These are phyloP conservation scores for Papio anubis DNA, from an alignment of 2,113 vertebrate genomes.

Conservation along the genomic window DNA sequence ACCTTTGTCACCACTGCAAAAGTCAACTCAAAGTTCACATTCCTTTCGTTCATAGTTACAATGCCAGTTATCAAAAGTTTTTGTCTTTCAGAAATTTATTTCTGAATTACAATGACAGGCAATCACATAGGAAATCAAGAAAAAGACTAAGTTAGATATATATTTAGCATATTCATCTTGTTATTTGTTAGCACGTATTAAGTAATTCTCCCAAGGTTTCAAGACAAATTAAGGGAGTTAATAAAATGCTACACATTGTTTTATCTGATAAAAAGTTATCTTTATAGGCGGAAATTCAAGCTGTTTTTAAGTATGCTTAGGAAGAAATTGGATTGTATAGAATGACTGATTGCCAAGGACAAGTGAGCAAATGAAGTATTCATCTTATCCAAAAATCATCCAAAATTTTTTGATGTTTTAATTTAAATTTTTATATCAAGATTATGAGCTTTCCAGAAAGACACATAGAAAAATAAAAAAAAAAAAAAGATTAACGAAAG, in stretches of 20 bases:
- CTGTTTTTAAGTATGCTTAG: conserved; percentile 76
- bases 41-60: background rate
- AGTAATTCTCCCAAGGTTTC: conserved; percentile 68
- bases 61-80: background rate
- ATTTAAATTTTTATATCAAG: conserved; percentile 82
- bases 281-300: conserved; percentile 74
- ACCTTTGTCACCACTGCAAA: background rate
- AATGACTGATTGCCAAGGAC: conserved; percentile 81
- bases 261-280: conserved; percentile 73
- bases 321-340: conserved; percentile 78
- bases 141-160: background rate
- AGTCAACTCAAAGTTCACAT: background rate
- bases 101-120: conserved; percentile 22
- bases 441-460: conserved; percentile 78
- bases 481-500: conserved; percentile 83
- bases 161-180: conserved; percentile 54
- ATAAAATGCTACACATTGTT: conserved; percentile 60
- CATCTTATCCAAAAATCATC: conserved; percentile 79
- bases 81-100: background rate
- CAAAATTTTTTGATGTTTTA: conserved; percentile 80
- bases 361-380: conserved; percentile 79
- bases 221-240: conserved; percentile 67
- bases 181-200: conserved; percentile 74
- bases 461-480: conserved; percentile 58
- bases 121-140: background rate